Percentiles rank a stretch among this genome's conserved stretches.
phyloP scores from a whole-genome alignment of 2,113 vertebrate species.

The Nothocercus julius region DNA sequence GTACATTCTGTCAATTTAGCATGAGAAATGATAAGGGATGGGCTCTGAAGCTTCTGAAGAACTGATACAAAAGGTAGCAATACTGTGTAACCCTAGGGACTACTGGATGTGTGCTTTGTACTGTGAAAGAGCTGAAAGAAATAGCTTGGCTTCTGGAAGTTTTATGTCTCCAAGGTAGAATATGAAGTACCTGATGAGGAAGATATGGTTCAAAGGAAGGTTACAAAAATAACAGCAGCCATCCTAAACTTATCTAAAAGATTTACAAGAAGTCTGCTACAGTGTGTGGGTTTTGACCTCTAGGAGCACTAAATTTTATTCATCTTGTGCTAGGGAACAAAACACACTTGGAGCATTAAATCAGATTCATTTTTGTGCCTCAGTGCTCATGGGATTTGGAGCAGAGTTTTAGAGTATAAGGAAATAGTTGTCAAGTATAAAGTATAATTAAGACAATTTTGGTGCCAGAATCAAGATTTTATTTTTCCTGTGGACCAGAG shows the following conservation, averaged over 20 bases:
- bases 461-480: conserved; percentile 41
- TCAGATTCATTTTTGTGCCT: conserved; percentile 71
- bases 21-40: conserved; percentile 17
- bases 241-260: conserved; percentile 77
- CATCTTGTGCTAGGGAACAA: conserved; percentile 56
- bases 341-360: conserved; percentile 69
- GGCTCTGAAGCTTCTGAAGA: conserved; percentile 52
- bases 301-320: conserved; percentile 75
- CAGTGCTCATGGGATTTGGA: conserved; percentile 63
- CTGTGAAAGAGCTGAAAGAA: conserved; percentile 60
- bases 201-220: conserved; percentile 83
- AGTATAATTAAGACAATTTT: conserved; percentile 68
- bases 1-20: conserved; percentile 30
- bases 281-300: conserved; percentile 76
- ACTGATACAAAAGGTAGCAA: conserved; percentile 21
- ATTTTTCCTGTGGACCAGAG: conserved; percentile 49
- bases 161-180: conserved; percentile 71
- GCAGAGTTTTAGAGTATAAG: conserved; percentile 62
- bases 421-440: conserved; percentile 72
- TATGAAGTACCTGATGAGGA: conserved; percentile 80
- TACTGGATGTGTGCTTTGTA: conserved; percentile 55
- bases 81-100: background rate
- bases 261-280: conserved; percentile 77
- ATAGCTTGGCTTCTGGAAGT: conserved; percentile 59
- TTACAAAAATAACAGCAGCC: conserved; percentile 82